phyloP scores from a whole-genome alignment of 2,113 vertebrate genomes.

The Copsychus sechellarum region DNA sequence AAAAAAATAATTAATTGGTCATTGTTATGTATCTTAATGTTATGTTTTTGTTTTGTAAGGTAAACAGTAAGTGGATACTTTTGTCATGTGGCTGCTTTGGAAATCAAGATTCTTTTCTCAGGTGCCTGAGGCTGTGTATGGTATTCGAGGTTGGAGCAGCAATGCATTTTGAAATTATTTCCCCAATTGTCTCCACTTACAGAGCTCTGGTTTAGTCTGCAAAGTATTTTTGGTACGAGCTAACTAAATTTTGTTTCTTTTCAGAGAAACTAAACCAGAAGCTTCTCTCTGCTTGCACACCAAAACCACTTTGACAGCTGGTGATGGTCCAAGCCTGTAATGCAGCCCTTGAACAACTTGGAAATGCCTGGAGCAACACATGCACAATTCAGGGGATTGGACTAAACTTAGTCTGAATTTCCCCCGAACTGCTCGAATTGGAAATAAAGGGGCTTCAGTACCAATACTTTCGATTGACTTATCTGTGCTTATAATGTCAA shows the following conservation, averaged over 20 bases:
- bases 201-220: neutral
- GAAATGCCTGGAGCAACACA: neutral
- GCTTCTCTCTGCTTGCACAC: neutral
- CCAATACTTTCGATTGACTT: neutral
- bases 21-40: neutral
- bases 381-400: neutral
- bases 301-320: neutral
- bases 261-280: slow-evolving; percentile 7
- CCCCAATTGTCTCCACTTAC: neutral
- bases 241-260: neutral
- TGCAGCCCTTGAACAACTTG: neutral
- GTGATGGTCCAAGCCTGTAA: neutral
- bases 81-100: neutral
- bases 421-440: neutral
- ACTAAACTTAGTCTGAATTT: neutral
- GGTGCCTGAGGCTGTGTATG: neutral
- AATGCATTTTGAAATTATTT: slow-evolving; percentile 37
- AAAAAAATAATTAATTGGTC: neutral
- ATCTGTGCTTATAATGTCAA: neutral
- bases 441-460: neutral
- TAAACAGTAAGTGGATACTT: neutral
- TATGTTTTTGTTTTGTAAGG: neutral
- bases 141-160: neutral
- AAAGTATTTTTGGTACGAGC: neutral
- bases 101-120: neutral